Conservation (phyloP, 2,888 invertebrate species). For the Pachydiplax longipennis region DNA sequence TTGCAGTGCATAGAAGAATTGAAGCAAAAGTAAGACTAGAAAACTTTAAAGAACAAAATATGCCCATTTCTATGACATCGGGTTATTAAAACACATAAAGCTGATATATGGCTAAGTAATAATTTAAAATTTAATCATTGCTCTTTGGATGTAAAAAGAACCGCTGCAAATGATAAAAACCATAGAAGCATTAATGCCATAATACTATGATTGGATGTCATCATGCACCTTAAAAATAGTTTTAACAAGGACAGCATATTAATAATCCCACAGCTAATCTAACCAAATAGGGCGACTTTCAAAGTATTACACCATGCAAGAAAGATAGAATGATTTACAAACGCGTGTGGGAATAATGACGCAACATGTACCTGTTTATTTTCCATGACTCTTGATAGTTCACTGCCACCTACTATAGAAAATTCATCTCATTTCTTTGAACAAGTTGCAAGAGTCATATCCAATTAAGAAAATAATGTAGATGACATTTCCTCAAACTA, state of each 20-base stretch:
- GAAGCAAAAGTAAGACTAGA: too few species aligned
- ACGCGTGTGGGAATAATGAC: neutral
- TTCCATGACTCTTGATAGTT: neutral
- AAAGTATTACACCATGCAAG: neutral
- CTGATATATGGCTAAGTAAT: too few species aligned
- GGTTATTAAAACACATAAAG: too few species aligned
- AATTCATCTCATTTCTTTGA: neutral
- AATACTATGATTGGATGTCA: neutral
- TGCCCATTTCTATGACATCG: too few species aligned
- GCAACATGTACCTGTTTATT: neutral
- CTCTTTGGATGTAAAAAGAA: neutral
- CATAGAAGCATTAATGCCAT: neutral
- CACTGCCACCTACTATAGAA: neutral
- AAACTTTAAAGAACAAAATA: too few species aligned
- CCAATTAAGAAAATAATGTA: neutral
- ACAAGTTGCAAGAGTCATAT: neutral
- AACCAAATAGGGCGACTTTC: neutral
- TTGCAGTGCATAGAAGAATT: too few species aligned
- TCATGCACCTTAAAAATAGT: neutral
- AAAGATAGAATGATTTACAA: neutral
- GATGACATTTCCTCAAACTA: too few species aligned
- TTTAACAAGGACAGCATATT: neutral
- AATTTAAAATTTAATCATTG: neutral
- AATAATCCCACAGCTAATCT: neutral
- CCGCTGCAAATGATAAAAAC: neutral